A percentile compares a stretch with the other conserved stretches of the same genome.
These are phyloP conservation scores for Lathronympha strigana DNA, from an alignment of 2,888 invertebrate species.

Conservation along the genomic window DNA sequence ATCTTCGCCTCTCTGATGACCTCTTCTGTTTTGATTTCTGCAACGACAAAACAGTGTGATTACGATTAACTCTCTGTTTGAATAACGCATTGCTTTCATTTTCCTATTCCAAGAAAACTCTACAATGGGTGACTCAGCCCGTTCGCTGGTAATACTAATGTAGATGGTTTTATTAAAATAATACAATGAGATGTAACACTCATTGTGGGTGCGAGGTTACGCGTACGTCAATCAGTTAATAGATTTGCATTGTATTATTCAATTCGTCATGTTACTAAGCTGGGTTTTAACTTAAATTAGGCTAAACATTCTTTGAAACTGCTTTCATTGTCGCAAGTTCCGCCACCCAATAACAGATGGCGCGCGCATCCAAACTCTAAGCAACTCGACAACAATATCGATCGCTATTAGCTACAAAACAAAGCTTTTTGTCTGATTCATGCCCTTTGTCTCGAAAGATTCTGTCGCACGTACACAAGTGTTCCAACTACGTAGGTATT, in stretches of 20 bases:
- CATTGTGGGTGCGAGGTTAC: constrained; percentile 54
- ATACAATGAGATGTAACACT: constrained; percentile 68
- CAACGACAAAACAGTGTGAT: constrained; percentile 73
- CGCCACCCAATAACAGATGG: constrained; percentile 62
- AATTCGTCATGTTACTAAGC: constrained; percentile 34
- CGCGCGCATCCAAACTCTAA: constrained; percentile 44
- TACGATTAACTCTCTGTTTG: constrained; percentile 73
- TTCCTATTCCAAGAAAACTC: constrained; percentile 79
- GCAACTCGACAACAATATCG: constrained; percentile 34
- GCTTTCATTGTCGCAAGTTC: constrained; percentile 19
- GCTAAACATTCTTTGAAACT: constrained; percentile 13
- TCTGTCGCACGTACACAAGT: constrained; percentile 39
- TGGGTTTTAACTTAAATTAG: constrained; percentile 18
- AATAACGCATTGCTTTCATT: constrained; percentile 76
- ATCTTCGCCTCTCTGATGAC: constrained; percentile 77
- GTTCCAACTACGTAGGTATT: constrained; percentile 38
- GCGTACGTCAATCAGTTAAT: constrained; percentile 67
- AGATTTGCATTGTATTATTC: constrained; percentile 57
- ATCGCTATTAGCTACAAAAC: constrained; percentile 40
- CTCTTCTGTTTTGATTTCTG: constrained; percentile 82
- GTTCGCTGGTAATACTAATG: constrained; percentile 66
- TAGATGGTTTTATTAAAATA: constrained; percentile 64
- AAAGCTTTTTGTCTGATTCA: constrained; percentile 41
- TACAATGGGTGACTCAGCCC: constrained; percentile 81
- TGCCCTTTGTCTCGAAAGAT: constrained; percentile 41